These are phyloP conservation scores for Drosophila yakuba DNA, from an alignment of 1,140 invertebrate genomes.

Conservation along the genomic window DNA sequence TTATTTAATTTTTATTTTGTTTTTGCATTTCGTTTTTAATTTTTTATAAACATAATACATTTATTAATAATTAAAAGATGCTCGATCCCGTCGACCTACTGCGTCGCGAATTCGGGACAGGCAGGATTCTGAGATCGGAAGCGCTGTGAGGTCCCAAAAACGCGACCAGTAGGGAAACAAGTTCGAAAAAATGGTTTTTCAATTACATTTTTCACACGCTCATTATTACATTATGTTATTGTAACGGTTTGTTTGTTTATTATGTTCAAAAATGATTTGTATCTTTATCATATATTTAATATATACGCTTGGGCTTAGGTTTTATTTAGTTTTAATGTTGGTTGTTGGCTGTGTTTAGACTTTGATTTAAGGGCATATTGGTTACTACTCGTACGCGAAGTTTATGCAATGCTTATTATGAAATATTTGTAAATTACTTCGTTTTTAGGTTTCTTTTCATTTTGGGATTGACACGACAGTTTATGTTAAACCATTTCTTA, in stretches of 20 bases:
- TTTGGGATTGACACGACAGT: conserved; percentile 69
- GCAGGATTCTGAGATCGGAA: conserved; percentile 12
- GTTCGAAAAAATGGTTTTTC: conserved; percentile 61
- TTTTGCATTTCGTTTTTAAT: conserved; percentile 78
- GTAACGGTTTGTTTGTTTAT: conserved; percentile 49
- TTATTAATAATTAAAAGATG: conserved; percentile 82
- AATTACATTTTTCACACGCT: conserved; percentile 63
- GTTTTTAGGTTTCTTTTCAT: conserved; percentile 30
- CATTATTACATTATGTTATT: conserved; percentile 62
- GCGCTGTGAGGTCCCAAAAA: conserved; percentile 2
- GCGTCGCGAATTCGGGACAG: conserved; percentile 13
- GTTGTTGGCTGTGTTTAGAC: conserved; percentile 68
- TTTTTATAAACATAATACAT: conserved; percentile 84
- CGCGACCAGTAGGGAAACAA: conserved; percentile 17
- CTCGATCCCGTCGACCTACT: conserved; percentile 47
- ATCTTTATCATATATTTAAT: conserved; percentile 51
- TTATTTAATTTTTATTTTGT: conserved; percentile 83
- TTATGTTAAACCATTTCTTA: conserved; percentile 47
- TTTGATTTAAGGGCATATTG: conserved; percentile 79
- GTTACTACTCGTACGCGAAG: conserved; percentile 69
- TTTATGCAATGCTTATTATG: conserved; percentile 65
- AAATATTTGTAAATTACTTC: conserved; percentile 72
- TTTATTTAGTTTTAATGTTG: conserved; percentile 53
- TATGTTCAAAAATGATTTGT: conserved; percentile 59
- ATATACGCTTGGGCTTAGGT: conserved; percentile 53